Percentiles rank a stretch among this genome's conserved stretches.
phyloP scores from a whole-genome alignment of 2,888 invertebrate genomes.

The Lasioglossum pauxillum region DNA sequence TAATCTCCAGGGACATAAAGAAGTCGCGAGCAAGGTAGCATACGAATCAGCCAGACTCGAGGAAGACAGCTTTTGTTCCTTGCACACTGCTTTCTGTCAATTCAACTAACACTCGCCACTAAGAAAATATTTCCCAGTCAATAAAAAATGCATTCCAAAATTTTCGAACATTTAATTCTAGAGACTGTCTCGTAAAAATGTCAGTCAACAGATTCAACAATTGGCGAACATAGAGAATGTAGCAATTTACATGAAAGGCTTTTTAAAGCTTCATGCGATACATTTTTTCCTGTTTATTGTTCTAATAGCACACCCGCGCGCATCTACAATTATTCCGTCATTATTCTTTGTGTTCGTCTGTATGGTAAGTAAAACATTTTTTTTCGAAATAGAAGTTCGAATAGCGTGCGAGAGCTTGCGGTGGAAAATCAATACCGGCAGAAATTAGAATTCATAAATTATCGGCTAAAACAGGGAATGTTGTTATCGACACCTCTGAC shows the following conservation, averaged over 20 bases:
- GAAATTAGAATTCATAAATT: not conserved
- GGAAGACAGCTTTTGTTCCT: conserved; percentile 12
- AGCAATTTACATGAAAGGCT: not conserved
- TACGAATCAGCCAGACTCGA: conserved; percentile 48
- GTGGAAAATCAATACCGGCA: not conserved
- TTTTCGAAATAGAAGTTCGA: not conserved
- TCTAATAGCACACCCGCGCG: not conserved
- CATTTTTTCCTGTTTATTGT: not conserved
- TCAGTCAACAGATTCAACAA: not conserved
- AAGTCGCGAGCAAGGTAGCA: conserved; percentile 46
- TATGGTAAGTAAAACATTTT: conserved; percentile 2
- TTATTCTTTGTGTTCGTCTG: not conserved
- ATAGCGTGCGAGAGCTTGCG: not conserved
- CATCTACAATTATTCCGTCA: not conserved
- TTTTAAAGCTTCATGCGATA: not conserved
- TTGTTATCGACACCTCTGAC: not conserved
- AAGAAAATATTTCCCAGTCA: not conserved
- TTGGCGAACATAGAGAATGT: not conserved
- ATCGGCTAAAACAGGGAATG: not conserved
- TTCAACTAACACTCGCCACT: not conserved
- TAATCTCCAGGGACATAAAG: conserved; percentile 68
- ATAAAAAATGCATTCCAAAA: not conserved
- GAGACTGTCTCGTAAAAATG: not conserved
- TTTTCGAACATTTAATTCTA: not conserved
- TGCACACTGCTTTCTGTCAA: not conserved